Evolutionary conservation across 2,797 vertebrate genomes (phyloP), one percentile per base, ranked within the genome.

Genomic region (Mycteria americana): DNA sequence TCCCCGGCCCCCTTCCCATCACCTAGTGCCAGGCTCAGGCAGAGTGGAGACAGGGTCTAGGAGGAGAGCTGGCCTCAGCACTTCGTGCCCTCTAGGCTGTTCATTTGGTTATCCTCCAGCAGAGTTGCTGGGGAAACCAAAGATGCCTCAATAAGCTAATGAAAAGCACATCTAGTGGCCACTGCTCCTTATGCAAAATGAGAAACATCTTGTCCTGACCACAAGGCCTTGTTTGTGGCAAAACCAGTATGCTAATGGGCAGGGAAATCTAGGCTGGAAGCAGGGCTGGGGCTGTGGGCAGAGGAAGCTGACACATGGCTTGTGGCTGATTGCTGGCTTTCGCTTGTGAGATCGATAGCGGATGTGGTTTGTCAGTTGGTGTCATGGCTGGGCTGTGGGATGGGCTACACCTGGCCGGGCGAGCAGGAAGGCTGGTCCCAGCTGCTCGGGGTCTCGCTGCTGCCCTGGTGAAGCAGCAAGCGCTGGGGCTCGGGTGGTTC

Each of bases 171-270:
- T 78, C 76, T 46, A 63, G 78, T 83, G 74, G 84, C 78, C 18
- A 3, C 65, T 51, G 75, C 68, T 91, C 64, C 81, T 43, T 69
- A 19, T 60, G 56, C 48, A 72, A 83, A 91, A 92, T 57, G 21
- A 88, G 59, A 90, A 94, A 68, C 77, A 65, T 84, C 85, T 90
- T 76, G 67, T 68, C 80, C 51, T 69, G 65, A 76, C 93, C 82
- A 53, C 82, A 78, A 11, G 43, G 48, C 37, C 35, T 53, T 37
- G 33, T 86, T 57, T 62, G 76, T 93, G 95, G 83, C 73, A 65
- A 92, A 8, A 15, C 33, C 63, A 5, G 27, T 53, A 48, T 74
- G 84, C 56, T 86, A 31, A 56, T 60, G 63, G 43, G 3, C 31
- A 54, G 68, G 84, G 77, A 41, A 33, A 2, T 28, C 39, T 80